Conservation (phyloP, 2,888 invertebrate genomes). For the Drosophila falleni region DNA sequence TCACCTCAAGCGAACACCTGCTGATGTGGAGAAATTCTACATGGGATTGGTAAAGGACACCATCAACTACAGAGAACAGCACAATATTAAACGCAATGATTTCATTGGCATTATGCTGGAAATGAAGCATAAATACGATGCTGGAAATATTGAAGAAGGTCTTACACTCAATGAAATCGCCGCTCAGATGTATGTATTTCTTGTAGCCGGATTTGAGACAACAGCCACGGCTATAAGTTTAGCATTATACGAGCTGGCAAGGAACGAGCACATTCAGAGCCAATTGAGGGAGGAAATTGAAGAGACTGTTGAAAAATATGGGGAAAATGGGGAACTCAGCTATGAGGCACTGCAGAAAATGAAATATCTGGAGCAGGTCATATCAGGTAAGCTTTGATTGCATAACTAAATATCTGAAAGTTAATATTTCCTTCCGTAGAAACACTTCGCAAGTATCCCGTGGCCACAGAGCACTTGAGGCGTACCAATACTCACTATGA, state of each 20-base stretch:
- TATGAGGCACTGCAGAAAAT: conserved; percentile 84
- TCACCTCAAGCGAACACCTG: conserved; percentile 56
- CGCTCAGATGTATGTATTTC: conserved; percentile 82
- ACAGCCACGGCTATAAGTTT: conserved; percentile 88
- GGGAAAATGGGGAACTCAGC: conserved; percentile 77
- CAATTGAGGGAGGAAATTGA: conserved; percentile 85
- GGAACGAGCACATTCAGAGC: conserved; percentile 67
- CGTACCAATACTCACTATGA: conserved; percentile 76
- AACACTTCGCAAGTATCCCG: conserved; percentile 87
- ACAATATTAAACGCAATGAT: conserved; percentile 86
- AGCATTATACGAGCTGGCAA: conserved; percentile 78
- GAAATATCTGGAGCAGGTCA: conserved; percentile 86
- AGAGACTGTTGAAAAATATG: conserved; percentile 60
- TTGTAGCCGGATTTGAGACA: conserved; percentile 88
- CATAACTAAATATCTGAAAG: background rate
- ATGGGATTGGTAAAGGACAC: conserved; percentile 68
- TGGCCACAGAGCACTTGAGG: conserved; percentile 79
- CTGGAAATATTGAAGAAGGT: conserved; percentile 71
- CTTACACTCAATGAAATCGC: conserved; percentile 80
- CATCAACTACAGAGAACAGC: conserved; percentile 61
- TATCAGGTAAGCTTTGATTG: conserved; percentile 81
- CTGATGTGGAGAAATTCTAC: conserved; percentile 85
- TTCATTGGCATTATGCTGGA: conserved; percentile 86
- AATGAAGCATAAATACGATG: conserved; percentile 64
- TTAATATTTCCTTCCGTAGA: conserved; percentile 78